These are phyloP conservation scores for Drosophila santomea DNA, from an alignment of 1,140 invertebrate genomes.

Conservation along the genomic window DNA sequence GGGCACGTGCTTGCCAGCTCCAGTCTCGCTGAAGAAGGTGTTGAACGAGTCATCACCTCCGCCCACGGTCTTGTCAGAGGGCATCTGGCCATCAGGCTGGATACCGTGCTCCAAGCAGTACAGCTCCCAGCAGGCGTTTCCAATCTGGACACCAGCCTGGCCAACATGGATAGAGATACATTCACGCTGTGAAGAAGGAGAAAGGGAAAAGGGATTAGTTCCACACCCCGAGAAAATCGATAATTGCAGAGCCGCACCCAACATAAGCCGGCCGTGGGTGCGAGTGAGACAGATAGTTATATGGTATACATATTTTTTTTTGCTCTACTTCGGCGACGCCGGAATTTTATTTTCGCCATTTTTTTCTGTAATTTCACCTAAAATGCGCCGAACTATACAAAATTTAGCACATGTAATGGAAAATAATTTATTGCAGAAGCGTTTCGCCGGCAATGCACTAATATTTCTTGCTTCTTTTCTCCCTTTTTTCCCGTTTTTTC, in stretches of 20 bases:
- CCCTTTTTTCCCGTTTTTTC: background rate
- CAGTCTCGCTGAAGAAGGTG: constrained; percentile 95
- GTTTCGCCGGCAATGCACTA: background rate
- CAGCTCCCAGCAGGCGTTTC: constrained; percentile 89
- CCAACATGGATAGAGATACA: constrained; percentile 89
- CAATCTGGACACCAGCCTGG: constrained; percentile 91
- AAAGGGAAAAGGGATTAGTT: constrained; percentile 15
- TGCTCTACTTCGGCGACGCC: constrained; percentile 11
- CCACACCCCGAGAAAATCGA: constrained; percentile 54
- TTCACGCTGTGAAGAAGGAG: constrained; percentile 85
- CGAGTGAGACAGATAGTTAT: constrained; percentile 15
- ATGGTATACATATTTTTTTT: constrained; percentile 30
- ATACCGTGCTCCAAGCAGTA: constrained; percentile 92
- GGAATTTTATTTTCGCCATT: constrained; percentile 9
- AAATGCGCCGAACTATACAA: too few species aligned
- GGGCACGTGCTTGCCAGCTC: constrained; percentile 94
- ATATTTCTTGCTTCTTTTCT: too few species aligned
- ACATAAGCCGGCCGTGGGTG: constrained; percentile 7
- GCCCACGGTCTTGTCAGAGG: constrained; percentile 90
- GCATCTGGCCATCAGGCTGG: constrained; percentile 89
- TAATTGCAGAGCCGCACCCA: constrained; percentile 57
- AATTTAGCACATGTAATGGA: too few species aligned
- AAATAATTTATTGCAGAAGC: too few species aligned
- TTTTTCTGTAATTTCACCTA: background rate
- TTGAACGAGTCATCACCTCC: constrained; percentile 92